Evolutionary conservation across 1,140 invertebrate species (phyloP), one percentile per base, ranked within the genome.

Genomic region (Macrotrachela quadricornifera): DNA sequence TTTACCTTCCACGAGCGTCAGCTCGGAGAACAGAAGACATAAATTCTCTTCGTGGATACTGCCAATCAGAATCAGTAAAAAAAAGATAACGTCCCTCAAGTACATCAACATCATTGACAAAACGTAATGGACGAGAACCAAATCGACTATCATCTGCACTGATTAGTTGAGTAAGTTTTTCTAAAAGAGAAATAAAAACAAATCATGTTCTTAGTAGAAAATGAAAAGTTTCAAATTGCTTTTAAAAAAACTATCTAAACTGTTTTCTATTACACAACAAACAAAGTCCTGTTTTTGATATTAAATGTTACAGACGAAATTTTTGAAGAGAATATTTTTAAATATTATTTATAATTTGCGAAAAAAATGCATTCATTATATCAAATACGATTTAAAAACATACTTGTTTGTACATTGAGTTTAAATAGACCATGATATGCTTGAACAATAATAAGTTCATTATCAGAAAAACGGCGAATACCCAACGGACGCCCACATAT

Each of bases 341-440:
- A n/a, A n/a, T n/a, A n/a, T n/a, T n/a, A n/a, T n/a, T n/a, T n/a
- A n/a, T n/a, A n/a, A n/a, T n/a, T n/a, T n/a, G n/a, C n/a, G n/a
- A n/a, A n/a, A n/a, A n/a, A n/a, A n/a, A n/a, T n/a, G n/a, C n/a
- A 30, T 30, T 30, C 8, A 30, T 30, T 4, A 30, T 4, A 30
- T 30, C 2, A 30, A 30, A 2, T 4, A 30, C 8, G 8, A 30
- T 41, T 54, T 43, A 54, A 51, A 12, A 56, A 70, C 40, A 70
- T 70, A 73, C 79, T 76, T 57, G 75, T 78, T 47, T 77, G 75
- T 15, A 85, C 69, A 65, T 86, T 75, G 30, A 84, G 75, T 67
- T 78, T 79, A 63, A 78, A 83, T 54, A 88, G 73, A 18, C 85
- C 85, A 61, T 79, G 75, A 65, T 86, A 87, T 11, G 80, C 73